Conservation (phyloP, 1,140 invertebrate genomes). For the Pogonus chalceus region DNA sequence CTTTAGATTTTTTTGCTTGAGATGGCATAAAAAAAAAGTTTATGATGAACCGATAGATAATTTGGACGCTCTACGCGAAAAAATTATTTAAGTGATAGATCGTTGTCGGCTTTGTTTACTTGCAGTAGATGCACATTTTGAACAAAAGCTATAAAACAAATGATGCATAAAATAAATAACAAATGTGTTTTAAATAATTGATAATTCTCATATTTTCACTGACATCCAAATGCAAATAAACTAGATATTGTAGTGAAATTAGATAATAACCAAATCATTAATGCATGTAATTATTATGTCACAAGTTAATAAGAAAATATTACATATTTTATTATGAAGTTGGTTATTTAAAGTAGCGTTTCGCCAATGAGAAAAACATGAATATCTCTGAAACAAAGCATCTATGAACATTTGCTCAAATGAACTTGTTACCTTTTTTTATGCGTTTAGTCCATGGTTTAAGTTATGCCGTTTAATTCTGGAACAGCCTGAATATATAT, state of each 20-base stretch:
- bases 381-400: background rate
- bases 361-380: no score
- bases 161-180: background rate
- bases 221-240: no score
- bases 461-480: background rate
- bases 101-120: background rate
- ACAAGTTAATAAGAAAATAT: no score
- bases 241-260: no score
- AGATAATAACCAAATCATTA: no score
- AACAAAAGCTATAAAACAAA: background rate
- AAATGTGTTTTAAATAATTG: background rate
- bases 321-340: no score
- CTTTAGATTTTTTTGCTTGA: background rate
- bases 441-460: background rate
- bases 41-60: background rate
- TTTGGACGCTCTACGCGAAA: background rate
- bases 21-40: background rate
- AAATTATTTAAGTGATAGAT: background rate
- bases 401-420: background rate
- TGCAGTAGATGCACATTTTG: background rate
- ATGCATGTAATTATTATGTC: no score
- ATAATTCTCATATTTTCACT: background rate
- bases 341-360: no score
- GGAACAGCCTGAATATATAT: background rate
- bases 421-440: background rate